Base-by-base conservation (phyloP, 1,140 invertebrate genomes). In the Wiebesia pumilae region DNA sequence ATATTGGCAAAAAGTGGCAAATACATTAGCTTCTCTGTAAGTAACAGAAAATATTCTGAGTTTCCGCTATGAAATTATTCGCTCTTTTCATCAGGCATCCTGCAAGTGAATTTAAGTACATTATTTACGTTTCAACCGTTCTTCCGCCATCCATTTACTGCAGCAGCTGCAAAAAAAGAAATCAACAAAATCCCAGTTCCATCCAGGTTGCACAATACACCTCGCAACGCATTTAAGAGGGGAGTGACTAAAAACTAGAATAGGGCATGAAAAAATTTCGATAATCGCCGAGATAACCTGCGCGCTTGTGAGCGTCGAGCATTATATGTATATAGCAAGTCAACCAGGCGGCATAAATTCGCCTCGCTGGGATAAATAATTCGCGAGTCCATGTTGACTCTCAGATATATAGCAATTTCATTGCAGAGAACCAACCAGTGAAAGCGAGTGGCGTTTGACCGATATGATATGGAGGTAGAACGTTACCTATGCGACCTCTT, bases 381-480 rank as follows among this genome's bases (percentile, higher is more conserved):
- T 89, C 73, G 89, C 80, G 83, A 87, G 81, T 86, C 71, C 79
- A 38, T 77, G 85, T 86, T 54, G 67, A 40, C 19, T 40, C 62
- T 58, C 58, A 81, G 88, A 87, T 88, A 83, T 89, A 90, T 90
- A 89, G 87, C 89, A 88, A 91, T 91, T 91, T 90, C 90, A 91
- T 91, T 91, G 90, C 90, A 86, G 88, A 30, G 33, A 40, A 88
- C 87, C 30, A 38, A 71, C 0, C 14, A 3, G 35, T 54, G n/a
- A 79, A 12, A 21, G 87, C 87, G 83, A 88, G 90, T 91, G 88
- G 89, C 90, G 89, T 92, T 92, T 92, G 91, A 91, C 90, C 91
- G 91, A 91, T 90, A 91, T 90, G 91, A 92, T 92, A 91, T 91
- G 90, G 89, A 89, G 86, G 83, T 87, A 86, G 88, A 86, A 82